A percentile compares a stretch with the other conserved stretches of the same genome.
These are phyloP conservation scores for Oryctes rhinoceros DNA, from an alignment of 1,140 invertebrate species.

Conservation along the genomic window DNA sequence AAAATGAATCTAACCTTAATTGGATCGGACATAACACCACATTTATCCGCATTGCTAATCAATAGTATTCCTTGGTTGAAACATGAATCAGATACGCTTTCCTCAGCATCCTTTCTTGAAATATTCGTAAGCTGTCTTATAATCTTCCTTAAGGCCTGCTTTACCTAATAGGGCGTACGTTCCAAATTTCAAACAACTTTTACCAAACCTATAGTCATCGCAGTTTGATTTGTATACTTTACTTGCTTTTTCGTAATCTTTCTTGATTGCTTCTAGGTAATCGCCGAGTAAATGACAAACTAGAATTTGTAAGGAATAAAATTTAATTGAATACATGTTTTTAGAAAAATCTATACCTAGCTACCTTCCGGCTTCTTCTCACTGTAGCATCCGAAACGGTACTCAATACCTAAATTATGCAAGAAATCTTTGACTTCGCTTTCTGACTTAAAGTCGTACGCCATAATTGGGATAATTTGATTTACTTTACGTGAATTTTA, in stretches of 20 bases:
- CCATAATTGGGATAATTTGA: not conserved
- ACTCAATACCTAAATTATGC: constrained; percentile 90
- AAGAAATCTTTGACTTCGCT: constrained; percentile 89
- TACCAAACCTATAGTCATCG: constrained; percentile 79
- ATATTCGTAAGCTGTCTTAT: constrained; percentile 67
- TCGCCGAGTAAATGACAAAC: constrained; percentile 92
- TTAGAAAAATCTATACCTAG: not conserved
- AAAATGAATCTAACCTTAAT: constrained; percentile 61
- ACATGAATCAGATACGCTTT: constrained; percentile 74
- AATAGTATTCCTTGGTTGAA: constrained; percentile 78
- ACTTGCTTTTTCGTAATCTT: constrained; percentile 79
- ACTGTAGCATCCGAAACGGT: constrained; percentile 89
- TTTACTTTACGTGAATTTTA: no score
- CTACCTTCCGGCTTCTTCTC: constrained; percentile 84
- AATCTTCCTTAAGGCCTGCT: constrained; percentile 66
- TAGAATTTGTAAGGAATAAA: constrained; percentile 59
- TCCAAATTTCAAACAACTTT: constrained; percentile 87
- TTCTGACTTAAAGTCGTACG: constrained; percentile 16
- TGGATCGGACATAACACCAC: constrained; percentile 64
- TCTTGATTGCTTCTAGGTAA: constrained; percentile 83
- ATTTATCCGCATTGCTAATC: constrained; percentile 64
- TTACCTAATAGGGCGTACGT: constrained; percentile 74
- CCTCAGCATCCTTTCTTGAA: constrained; percentile 81
- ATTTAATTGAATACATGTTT: not conserved
- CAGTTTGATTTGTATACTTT: constrained; percentile 86